Evolutionary conservation across 2,113 vertebrate genomes (phyloP).

Genomic region (Gadus macrocephalus): DNA sequence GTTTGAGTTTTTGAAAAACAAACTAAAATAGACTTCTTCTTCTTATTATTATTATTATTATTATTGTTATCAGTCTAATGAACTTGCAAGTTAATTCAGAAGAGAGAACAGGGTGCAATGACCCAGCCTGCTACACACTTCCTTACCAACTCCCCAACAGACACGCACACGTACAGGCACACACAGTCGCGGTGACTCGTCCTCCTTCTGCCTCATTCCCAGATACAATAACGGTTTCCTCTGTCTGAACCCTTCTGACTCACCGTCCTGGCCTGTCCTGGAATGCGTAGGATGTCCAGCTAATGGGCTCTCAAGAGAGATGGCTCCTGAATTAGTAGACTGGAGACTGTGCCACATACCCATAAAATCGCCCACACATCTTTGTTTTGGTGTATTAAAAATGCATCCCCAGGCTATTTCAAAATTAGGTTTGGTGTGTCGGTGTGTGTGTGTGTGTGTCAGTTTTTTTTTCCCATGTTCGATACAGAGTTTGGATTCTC

Average conservation of each 20-base stretch:
- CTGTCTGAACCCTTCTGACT: background rate
- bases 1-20: too few relatives aligned
- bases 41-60: too few relatives aligned
- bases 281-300: too few relatives aligned
- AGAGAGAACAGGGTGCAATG: conserved; percentile 56
- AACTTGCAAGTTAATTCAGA: conserved; percentile 55
- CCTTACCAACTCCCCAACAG: background rate
- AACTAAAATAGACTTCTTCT: too few relatives aligned
- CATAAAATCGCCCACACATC: background rate
- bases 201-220: background rate
- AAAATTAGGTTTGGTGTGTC: background rate
- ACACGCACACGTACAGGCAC: background rate
- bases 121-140: conserved; percentile 49
- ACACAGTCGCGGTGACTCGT: conserved; percentile 4
- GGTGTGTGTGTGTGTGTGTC: background rate
- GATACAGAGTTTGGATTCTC: background rate
- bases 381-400: conserved; percentile 22
- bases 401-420: conserved; percentile 12
- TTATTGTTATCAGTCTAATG: conserved; percentile 43
- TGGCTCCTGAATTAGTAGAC: background rate
- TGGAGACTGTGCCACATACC: conserved; percentile 11
- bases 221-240: too few relatives aligned
- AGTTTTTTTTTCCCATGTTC: background rate
- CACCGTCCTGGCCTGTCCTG: background rate
- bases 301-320: too few relatives aligned